phyloP scores from a whole-genome alignment of 2,888 invertebrate genomes.

The Sarcophaga carnaria region DNA sequence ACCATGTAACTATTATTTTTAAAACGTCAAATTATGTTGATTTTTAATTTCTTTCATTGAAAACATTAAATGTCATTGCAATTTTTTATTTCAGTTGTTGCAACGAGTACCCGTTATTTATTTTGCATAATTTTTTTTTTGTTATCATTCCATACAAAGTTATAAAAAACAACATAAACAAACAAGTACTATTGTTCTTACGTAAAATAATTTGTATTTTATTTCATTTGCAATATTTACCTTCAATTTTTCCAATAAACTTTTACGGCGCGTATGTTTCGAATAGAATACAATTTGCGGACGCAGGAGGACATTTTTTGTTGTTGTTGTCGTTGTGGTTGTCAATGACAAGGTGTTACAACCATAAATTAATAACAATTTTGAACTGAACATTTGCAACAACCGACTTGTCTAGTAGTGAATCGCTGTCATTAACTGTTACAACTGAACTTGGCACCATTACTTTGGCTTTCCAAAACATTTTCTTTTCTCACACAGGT shows the following conservation, averaged over 20 bases:
- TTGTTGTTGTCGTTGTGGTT: neutral
- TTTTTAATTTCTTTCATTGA: no score
- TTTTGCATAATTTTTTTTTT: no score
- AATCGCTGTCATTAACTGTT: neutral
- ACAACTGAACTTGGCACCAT: conserved; percentile 17
- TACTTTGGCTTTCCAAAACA: conserved; percentile 1
- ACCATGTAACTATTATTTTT: no score
- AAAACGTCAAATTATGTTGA: no score
- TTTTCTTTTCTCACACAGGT: neutral
- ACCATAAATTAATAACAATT: conserved; percentile 41
- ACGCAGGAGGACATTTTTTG: conserved; percentile 23
- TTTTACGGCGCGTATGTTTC: conserved; percentile 59
- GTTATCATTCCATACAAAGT: no score
- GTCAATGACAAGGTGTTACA: conserved; percentile 7
- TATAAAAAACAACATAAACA: neutral
- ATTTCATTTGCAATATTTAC: conserved; percentile 57
- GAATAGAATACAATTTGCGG: conserved; percentile 50
- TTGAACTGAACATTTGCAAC: conserved; percentile 39
- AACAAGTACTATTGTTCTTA: neutral
- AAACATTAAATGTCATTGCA: no score
- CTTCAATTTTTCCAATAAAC: conserved; percentile 66
- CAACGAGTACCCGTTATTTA: no score
- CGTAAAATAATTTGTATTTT: neutral
- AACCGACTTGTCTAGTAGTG: neutral
- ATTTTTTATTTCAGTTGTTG: no score